phyloP scores from a whole-genome alignment of 2,888 invertebrate species.

The Tenthredo distinguenda region DNA sequence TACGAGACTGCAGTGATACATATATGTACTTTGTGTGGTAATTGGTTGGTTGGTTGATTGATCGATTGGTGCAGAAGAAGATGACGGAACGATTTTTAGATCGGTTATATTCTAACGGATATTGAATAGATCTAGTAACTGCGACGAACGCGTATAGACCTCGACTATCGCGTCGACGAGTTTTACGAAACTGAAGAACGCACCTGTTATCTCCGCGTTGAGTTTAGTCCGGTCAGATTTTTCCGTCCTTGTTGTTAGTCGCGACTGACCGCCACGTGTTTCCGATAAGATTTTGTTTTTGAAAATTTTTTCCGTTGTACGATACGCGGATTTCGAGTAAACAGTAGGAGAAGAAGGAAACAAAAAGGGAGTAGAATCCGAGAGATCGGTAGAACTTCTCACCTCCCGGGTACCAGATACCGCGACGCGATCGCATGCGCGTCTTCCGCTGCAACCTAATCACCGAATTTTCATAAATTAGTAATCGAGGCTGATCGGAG shows the following conservation, averaged over 20 bases:
- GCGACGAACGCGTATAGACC: background rate
- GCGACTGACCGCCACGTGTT: background rate
- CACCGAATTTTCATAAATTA: slow-evolving; percentile 18
- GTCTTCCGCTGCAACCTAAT: background rate
- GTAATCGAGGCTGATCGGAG: background rate
- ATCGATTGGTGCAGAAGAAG: no score
- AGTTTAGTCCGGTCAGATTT: background rate
- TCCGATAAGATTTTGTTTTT: background rate
- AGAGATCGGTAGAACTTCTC: background rate
- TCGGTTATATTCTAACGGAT: no score
- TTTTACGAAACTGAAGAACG: background rate
- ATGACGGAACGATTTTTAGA: no score
- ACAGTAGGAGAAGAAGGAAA: background rate
- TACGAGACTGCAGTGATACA: no score
- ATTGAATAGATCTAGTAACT: no score
- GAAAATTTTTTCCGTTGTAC: no score
- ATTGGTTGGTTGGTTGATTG: no score
- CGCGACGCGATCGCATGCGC: background rate
- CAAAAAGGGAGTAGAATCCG: background rate
- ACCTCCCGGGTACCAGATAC: background rate
- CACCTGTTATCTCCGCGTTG: background rate
- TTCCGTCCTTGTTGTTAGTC: background rate
- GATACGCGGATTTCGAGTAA: no score
- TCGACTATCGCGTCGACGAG: no score
- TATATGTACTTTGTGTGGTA: no score